Evolutionary conservation across 30 jellyfish, hydroid and myxozoan genomes (phyloP).

Genomic region (Chrysaora quinquecirrha): DNA sequence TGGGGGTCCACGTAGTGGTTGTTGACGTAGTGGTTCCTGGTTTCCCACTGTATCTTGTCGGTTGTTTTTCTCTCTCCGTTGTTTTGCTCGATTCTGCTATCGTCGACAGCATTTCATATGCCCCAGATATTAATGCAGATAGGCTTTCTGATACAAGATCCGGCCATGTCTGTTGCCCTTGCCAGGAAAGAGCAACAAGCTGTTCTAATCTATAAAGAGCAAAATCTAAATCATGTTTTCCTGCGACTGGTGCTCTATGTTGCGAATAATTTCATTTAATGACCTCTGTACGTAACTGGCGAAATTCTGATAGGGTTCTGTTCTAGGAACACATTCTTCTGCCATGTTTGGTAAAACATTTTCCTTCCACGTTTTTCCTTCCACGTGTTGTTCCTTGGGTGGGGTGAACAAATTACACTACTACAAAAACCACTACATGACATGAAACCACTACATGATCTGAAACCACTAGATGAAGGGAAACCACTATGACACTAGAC

Average conservation of each 20-base stretch:
- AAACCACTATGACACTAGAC: too few relatives aligned
- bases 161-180: too few relatives aligned
- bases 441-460: too few relatives aligned
- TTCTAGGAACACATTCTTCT: neutral
- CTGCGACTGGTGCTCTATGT: neutral
- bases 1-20: too few relatives aligned
- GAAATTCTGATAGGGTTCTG: neutral
- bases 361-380: too few relatives aligned
- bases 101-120: neutral
- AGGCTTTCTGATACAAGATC: neutral
- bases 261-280: neutral
- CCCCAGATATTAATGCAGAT: neutral
- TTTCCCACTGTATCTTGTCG: neutral
- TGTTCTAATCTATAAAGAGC: neutral
- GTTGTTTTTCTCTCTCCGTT: neutral
- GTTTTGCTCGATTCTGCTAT: neutral
- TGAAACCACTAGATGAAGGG: neutral
- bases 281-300: neutral
- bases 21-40: too few relatives aligned
- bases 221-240: neutral
- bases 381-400: too few relatives aligned
- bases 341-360: too few relatives aligned
- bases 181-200: too few relatives aligned
- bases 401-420: neutral
- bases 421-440: neutral